Percentiles rank a stretch among this genome's conserved stretches.
These are phyloP conservation scores for Alca torda DNA, from an alignment of 2,797 vertebrate genomes.

Conservation along the genomic window DNA sequence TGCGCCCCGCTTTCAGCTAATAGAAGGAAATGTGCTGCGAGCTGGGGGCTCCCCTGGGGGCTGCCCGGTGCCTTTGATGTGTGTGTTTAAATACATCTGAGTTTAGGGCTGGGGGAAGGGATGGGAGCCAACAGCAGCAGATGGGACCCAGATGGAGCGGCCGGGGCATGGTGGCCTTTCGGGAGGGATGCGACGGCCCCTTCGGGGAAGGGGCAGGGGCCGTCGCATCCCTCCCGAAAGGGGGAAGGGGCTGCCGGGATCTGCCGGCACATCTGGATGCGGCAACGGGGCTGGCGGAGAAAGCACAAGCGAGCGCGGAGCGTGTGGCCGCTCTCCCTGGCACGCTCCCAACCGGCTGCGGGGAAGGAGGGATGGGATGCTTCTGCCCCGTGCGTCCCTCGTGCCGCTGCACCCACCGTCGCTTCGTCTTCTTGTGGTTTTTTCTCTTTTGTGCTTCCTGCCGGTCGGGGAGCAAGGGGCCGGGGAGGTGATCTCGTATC, in stretches of 20 bases:
- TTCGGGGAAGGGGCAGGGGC: background rate
- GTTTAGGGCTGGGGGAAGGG: conserved; percentile 47
- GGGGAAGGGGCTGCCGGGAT: background rate
- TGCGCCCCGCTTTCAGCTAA: background rate
- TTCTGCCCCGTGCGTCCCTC: background rate
- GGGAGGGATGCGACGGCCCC: conserved; percentile 12
- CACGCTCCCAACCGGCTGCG: rapidly evolving
- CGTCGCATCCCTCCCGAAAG: background rate
- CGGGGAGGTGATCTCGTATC: background rate
- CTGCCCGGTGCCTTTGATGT: conserved; percentile 61
- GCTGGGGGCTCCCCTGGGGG: conserved; percentile 2
- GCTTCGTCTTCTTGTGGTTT: background rate
- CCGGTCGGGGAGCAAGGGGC: background rate
- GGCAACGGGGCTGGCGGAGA: rapidly evolving
- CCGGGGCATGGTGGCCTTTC: background rate
- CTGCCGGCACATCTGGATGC: background rate
- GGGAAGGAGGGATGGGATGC: background rate
- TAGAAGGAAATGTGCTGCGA: conserved; percentile 46
- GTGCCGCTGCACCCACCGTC: background rate
- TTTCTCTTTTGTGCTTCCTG: conserved; percentile 47
- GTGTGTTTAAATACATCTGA: conserved; percentile 57
- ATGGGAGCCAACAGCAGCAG: conserved; percentile 40
- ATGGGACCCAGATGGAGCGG: conserved; percentile 65
- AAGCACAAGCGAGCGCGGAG: rapidly evolving
- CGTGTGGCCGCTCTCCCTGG: background rate